These are phyloP conservation scores for Lumbricus terrestris DNA, from an alignment of 2,888 invertebrate species.

Conservation along the genomic window DNA sequence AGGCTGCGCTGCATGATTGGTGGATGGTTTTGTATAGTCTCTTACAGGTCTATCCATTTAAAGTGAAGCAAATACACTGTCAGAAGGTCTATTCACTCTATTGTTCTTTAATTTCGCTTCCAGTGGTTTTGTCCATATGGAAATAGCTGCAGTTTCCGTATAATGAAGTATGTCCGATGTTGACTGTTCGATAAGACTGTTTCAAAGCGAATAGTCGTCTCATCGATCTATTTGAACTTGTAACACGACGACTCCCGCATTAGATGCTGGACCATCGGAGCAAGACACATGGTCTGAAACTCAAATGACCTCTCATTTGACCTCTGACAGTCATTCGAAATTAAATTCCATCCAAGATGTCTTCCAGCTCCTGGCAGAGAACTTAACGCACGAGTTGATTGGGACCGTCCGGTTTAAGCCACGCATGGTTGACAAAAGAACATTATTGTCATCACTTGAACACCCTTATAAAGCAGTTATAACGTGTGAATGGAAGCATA, in stretches of 20 bases:
- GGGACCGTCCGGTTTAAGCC: background rate
- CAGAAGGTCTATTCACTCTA: background rate
- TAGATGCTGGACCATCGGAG: background rate
- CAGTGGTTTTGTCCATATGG: background rate
- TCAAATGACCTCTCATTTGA: background rate
- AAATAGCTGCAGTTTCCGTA: background rate
- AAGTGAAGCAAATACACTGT: background rate
- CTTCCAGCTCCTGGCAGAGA: background rate
- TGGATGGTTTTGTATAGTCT: too few species aligned
- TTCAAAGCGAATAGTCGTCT: background rate
- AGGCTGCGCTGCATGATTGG: too few species aligned
- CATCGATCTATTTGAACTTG: background rate
- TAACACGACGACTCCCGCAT: background rate
- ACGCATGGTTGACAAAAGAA: background rate
- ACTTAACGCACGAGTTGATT: background rate
- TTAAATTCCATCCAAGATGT: background rate
- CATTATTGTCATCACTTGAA: background rate
- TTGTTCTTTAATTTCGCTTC: background rate
- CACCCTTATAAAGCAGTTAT: background rate
- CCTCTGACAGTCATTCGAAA: slow-evolving; percentile 3
- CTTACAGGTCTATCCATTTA: background rate
- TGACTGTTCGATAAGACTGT: background rate
- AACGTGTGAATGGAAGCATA: background rate
- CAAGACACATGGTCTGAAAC: background rate
- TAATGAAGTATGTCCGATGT: background rate